Conservation (phyloP, 2,797 vertebrate species). For the Mus spretus region DNA sequence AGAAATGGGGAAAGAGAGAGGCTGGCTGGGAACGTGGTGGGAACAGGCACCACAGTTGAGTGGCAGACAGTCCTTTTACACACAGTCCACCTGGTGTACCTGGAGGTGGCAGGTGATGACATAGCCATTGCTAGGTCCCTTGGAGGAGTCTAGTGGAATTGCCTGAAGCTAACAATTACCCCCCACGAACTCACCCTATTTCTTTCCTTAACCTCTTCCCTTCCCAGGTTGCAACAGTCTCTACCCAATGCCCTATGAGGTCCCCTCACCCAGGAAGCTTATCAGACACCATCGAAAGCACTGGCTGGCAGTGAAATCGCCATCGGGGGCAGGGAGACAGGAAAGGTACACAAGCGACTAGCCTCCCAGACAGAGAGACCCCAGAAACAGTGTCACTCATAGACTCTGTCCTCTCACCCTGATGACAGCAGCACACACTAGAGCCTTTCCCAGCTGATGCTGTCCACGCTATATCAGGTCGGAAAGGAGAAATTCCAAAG, state of each 20-base stretch:
- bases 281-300: fast-evolving
- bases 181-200: background rate
- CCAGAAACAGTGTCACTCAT: background rate
- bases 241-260: background rate
- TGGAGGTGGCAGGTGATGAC: background rate
- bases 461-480: background rate
- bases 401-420: background rate
- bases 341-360: too few relatives aligned
- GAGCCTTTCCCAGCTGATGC: background rate
- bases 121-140: background rate
- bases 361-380: background rate
- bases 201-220: too few relatives aligned
- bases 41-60: background rate
- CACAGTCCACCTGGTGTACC: too few relatives aligned
- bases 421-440: background rate
- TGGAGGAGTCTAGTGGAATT: background rate
- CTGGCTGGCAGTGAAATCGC: background rate
- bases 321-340: background rate
- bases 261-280: background rate
- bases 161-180: background rate
- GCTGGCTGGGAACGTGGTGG: too few relatives aligned
- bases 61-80: background rate
- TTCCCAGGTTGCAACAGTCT: background rate
- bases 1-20: too few relatives aligned
- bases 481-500: background rate